Percentiles rank a stretch among this genome's conserved stretches.
Evolutionary conservation across 37 sponge, comb jelly and placozoan genomes (phyloP).

Genomic region (Haliclona indistincta): DNA sequence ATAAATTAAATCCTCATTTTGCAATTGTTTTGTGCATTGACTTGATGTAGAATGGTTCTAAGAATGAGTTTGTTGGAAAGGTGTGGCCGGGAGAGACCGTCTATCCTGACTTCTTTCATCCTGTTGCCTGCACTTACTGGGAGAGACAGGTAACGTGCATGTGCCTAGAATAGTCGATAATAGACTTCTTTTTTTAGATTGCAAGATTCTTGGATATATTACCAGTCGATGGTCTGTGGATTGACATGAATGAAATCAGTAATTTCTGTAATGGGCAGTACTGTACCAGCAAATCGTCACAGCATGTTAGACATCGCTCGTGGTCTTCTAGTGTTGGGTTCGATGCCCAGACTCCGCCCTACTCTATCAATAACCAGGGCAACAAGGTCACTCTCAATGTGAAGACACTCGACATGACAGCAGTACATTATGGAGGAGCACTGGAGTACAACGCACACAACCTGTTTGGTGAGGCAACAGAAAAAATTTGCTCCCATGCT

Average conservation of each 20-base stretch:
- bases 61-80: slow-evolving; percentile 52
- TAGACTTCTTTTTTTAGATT: slow-evolving; percentile 47
- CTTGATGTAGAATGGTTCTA: slow-evolving; percentile 33
- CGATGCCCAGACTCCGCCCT: slow-evolving; percentile 49
- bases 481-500: too few species aligned
- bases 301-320: neutral
- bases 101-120: slow-evolving; percentile 69
- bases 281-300: neutral
- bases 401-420: slow-evolving; percentile 61
- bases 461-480: slow-evolving; percentile 41
- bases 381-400: slow-evolving; percentile 31
- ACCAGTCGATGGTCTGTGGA: slow-evolving; percentile 75
- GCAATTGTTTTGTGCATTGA: neutral
- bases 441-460: slow-evolving; percentile 71
- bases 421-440: slow-evolving; percentile 39
- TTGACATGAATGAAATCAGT: slow-evolving; percentile 83
- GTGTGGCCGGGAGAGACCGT: slow-evolving; percentile 72
- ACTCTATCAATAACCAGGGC: slow-evolving; percentile 52
- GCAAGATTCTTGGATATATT: slow-evolving; percentile 36
- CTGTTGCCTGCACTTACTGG: slow-evolving; percentile 29
- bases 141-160: slow-evolving; percentile 10
- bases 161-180: neutral
- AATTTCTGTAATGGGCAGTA: slow-evolving; percentile 74
- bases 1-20: neutral
- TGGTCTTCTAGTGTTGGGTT: slow-evolving; percentile 1